A percentile compares a stretch with the other conserved stretches of the same genome.
These are phyloP conservation scores for Babyrousa celebensis DNA, from an alignment of 2,797 vertebrate species.

Conservation along the genomic window DNA sequence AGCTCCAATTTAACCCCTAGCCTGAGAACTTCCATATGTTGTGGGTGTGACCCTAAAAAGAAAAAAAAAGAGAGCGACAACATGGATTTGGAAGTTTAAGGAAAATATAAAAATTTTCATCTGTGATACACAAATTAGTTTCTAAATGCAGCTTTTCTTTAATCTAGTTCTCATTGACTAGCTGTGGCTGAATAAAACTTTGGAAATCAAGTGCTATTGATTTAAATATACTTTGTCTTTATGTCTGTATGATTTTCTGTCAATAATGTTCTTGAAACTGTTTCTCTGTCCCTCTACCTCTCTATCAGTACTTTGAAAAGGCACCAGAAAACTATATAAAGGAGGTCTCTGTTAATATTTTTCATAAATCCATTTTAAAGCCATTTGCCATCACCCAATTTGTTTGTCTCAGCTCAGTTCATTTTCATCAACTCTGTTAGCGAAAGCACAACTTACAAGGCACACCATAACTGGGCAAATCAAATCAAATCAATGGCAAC, in stretches of 20 bases:
- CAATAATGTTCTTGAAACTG: neutral
- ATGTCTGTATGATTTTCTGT: constrained; percentile 12
- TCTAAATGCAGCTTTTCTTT: neutral
- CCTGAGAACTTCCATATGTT: too few species aligned
- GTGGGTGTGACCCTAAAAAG: too few species aligned
- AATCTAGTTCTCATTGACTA: neutral
- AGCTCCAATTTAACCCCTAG: too few species aligned
- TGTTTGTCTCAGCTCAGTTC: constrained; percentile 1
- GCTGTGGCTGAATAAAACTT: constrained; percentile 14
- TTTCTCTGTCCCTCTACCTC: neutral
- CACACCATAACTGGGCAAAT: neutral
- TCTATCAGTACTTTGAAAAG: constrained; percentile 17
- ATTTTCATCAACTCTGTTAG: neutral
- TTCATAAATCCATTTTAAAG: constrained; percentile 29
- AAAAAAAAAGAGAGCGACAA: too few species aligned
- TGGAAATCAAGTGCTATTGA: neutral
- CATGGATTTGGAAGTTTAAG: neutral
- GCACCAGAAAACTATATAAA: neutral
- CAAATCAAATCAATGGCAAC: neutral
- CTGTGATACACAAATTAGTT: neutral
- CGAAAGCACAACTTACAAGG: neutral
- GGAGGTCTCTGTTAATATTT: neutral
- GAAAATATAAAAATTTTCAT: neutral
- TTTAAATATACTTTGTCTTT: neutral
- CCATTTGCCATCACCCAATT: neutral